Evolutionary conservation across 2,113 vertebrate species (phyloP).

Genomic region (Callopanchax toddi): DNA sequence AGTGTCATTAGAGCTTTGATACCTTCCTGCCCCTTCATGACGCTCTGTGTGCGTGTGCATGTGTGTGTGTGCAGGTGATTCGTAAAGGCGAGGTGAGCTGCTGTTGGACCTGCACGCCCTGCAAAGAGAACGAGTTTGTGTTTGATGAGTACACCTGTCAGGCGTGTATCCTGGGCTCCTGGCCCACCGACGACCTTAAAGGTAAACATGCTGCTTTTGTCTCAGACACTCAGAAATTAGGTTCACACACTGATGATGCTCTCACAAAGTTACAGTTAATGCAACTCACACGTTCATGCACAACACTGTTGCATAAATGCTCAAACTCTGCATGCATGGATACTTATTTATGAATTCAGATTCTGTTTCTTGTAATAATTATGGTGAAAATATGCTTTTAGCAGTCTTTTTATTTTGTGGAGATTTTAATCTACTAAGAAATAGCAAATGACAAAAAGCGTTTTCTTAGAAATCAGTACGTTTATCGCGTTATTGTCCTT

Average conservation of each 20-base stretch:
- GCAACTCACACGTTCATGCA: no score
- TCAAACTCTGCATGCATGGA: no score
- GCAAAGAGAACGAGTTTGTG: conserved; percentile 97
- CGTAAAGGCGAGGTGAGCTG: conserved; percentile 99
- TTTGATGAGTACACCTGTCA: conserved; percentile 97
- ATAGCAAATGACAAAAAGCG: no score
- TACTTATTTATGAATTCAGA: no score
- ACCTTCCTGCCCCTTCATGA: conserved; percentile 22
- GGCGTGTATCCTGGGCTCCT: conserved; percentile 91
- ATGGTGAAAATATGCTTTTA: no score
- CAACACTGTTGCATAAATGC: no score
- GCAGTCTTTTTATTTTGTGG: no score
- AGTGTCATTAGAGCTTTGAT: conserved; percentile 51
- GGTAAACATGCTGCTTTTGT: conserved; percentile 72
- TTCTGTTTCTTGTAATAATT: no score
- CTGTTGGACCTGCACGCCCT: conserved; percentile 97
- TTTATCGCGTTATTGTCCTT: no score
- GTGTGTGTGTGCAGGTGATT: conserved; percentile 85
- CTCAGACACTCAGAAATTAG: conserved; percentile 13
- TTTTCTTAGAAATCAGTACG: no score
- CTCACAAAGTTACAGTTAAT: no score
- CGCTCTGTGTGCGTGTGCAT: conserved; percentile 10
- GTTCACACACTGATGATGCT: conserved; percentile 22
- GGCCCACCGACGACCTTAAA: conserved; percentile 93
- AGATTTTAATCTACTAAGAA: no score